Conservation (phyloP, 2,888 invertebrate species). For the Cephus nigrinus region DNA sequence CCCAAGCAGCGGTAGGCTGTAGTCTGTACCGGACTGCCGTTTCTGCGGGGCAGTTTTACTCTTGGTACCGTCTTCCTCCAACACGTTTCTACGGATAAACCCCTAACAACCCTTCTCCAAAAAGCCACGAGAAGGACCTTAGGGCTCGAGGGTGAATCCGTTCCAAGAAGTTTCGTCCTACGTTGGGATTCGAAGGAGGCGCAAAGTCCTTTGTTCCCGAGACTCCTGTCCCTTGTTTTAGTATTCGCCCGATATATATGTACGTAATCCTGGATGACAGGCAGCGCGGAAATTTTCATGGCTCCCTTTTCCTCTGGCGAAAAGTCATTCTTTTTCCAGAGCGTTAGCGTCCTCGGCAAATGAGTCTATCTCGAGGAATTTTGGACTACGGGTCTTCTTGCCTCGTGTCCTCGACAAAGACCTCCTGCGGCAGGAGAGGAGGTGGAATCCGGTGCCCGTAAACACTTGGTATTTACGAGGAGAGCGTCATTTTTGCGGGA, state of each 20-base stretch:
- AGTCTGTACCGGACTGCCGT: background rate
- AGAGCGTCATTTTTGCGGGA: slow-evolving; percentile 47
- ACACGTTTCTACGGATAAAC: background rate
- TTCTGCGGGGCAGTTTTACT: background rate
- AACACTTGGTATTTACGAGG: slow-evolving; percentile 58
- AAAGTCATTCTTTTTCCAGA: background rate
- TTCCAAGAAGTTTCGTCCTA: background rate
- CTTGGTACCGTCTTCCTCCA: background rate
- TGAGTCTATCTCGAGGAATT: background rate
- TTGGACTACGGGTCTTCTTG: background rate
- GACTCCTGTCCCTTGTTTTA: background rate
- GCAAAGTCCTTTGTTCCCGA: background rate
- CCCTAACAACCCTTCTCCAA: background rate
- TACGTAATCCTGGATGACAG: background rate
- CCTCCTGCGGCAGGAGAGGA: background rate
- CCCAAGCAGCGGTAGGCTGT: background rate
- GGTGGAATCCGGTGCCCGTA: slow-evolving; percentile 33
- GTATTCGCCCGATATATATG: background rate
- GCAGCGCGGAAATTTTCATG: background rate
- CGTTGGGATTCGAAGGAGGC: background rate
- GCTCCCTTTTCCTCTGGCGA: background rate
- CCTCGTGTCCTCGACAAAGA: background rate
- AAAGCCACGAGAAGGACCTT: background rate
- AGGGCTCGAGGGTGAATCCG: background rate
- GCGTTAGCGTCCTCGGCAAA: background rate